Conservation (phyloP, 1,140 invertebrate genomes). For the Helicorthomorpha holstii region DNA sequence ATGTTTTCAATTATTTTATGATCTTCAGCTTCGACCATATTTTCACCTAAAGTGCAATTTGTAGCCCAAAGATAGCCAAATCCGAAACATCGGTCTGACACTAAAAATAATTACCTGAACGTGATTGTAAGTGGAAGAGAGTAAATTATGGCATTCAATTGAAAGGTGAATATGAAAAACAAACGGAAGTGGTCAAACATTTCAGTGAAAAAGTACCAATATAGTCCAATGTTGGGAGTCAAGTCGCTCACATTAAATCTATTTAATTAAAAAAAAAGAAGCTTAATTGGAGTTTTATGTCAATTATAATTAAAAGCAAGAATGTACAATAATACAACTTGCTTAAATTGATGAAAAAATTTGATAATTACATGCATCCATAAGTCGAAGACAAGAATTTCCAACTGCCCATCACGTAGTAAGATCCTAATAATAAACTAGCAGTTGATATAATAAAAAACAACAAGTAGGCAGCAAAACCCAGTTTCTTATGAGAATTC, state of each 20-base stretch:
- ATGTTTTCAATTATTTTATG: too few relatives aligned
- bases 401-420: conserved; percentile 38
- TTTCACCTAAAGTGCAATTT: too few relatives aligned
- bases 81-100: too few relatives aligned
- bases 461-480: conserved; percentile 10
- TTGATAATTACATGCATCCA: conserved; percentile 56
- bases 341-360: neutral
- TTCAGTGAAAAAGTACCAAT: conserved; percentile 99
- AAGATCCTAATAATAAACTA: conserved; percentile 26
- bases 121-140: conserved; percentile 70
- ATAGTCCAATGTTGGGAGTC: conserved; percentile 90
- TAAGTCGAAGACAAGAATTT: conserved; percentile 58
- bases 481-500: conserved; percentile 11
- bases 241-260: conserved; percentile 76
- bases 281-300: neutral
- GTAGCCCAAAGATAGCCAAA: too few relatives aligned
- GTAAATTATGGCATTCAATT: conserved; percentile 89
- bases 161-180: conserved; percentile 90
- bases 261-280: conserved; percentile 22
- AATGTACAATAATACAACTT: neutral
- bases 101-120: conserved; percentile 39
- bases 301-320: conserved; percentile 8
- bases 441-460: conserved; percentile 15
- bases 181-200: conserved; percentile 98
- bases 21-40: too few relatives aligned